Base-by-base conservation (phyloP, 1,140 invertebrate genomes). In the Sycophaga agraensis region DNA sequence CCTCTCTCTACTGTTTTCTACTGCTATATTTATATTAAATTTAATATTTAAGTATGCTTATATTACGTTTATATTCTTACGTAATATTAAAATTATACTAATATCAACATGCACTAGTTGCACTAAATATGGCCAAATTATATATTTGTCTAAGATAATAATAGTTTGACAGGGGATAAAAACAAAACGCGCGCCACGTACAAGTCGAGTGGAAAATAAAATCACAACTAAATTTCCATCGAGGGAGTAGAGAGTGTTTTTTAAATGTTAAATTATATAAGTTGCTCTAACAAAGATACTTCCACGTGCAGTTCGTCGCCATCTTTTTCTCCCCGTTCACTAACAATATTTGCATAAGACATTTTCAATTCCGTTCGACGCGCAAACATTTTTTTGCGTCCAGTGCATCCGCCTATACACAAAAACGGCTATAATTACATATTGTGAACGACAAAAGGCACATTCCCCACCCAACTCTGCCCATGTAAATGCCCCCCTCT, bases 351-450 rank as follows among this genome's bases (percentile, higher is more conserved):
- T 49, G 17, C 43, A 49, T 39, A 48, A 58, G 22, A 40, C 22
- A 42, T 21, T 49, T 42, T 42, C 28, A 49, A 58, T 48, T 49
- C 6, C 26, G 45, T 26, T 40, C 45, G 8, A 2, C 21, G 6
- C 2, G 2, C 11, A n/a, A 35, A 8, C 14, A 2, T 28, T 43
- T 42, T 43, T 43, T 28, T 5, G 11, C n/a, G 12, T 11, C 2
- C 4, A 2, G n/a, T 6, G 35, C 35, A 26, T 58, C 45, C 14
- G 42, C 34, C 34, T 24, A 28, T 28, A 12, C 19, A 21, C 28
- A 48, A 39, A 58, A 58, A 37, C 50, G 2, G 31, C 21, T 28
- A 35, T 57, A 57, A 57, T 57, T 57, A 57, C 24, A 57, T 35
- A 24, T 35, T 46, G 28, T n/a, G 19, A 39, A 4, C 12, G 21